Evolutionary conservation across 2,797 vertebrate species (phyloP), one percentile per base, ranked within the genome.

Genomic region (Falco novaeseelandiae): DNA sequence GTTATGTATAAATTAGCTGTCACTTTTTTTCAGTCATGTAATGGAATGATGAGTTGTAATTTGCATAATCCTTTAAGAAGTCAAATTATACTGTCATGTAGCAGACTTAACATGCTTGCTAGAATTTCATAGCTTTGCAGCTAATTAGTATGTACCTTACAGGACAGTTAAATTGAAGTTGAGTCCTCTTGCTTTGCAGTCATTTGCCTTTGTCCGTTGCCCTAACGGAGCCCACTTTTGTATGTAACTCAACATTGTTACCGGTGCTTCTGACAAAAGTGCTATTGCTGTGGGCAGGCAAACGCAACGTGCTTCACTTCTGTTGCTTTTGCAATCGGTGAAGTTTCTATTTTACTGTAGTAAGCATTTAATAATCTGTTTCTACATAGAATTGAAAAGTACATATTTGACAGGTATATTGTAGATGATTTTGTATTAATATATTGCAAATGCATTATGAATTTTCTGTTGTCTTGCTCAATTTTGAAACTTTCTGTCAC

Each of bases 31-130:
- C 98, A 98, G 98, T 98, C 98, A 97, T 99, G 98, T 98, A 98
- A 98, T 98, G 98, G 98, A 98, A 98, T 99, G 98, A 99, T 99
- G 99, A 99, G 98, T 97, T 97, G 98, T 99, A 98, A 99, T 99
- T 99, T 99, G 98, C 99, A 99, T 99, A 99, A 99, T 99, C 99
- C 99, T 99, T 99, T 99, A 99, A 99, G 98, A 99, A 99, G 99
- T 99, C 99, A 99, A 99, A 99, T 99, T 99, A 99, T 98, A 99
- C 99, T 99, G 99, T 99, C 99, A 99, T 99, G 98, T 99, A 99
- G 98, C 99, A 99, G 99, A 99, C 98, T 99, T 99, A 99, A 99
- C 98, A 99, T 98, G 99, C 99, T 99, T 99, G 98, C 98, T 98
- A 98, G 98, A 98, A 98, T 99, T 99, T 98, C 97, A 97, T 98